Base-by-base conservation (phyloP, 2,797 vertebrate genomes). In the Tapirus indicus region DNA sequence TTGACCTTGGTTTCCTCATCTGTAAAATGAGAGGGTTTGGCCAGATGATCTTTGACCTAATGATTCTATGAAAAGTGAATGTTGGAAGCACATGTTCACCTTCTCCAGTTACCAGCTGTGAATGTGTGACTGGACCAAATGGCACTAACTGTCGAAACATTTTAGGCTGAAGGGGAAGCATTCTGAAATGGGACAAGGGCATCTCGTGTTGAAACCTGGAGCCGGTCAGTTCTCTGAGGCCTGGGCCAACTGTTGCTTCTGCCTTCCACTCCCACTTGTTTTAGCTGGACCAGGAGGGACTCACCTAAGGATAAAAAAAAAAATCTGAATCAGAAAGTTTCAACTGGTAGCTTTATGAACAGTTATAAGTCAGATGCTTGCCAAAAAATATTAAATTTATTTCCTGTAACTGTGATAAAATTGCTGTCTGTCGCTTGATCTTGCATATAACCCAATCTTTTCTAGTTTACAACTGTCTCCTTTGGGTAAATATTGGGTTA, bases 161-260 rank as follows among this genome's bases (percentile, higher is more conserved):
- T 97, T 95, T 96, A 77, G 97, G 97, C 60, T 97, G 96, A 98
- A 98, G 97, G 91, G 35, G 2, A 98, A 98, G n/a, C 25, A 54
- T 97, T 98, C 97, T 56, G 93, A 98, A 98, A 95, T 91, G 79
- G 96, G 97, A 95, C 82, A 98, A 97, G 95, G 97, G 94, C 93
- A 94, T 91, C n/a, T 52, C 32, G 0, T 96, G 95, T 97, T 95
- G 97, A 97, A 98, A 97, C 69, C 32, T 87, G 72, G 38, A 41
- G 77, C 54, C 6, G 7, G 44, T 64, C 68, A 91, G 38, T 25
- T 58, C 90, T 92, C 54, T 4, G 20, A 91, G 56, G 88, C 41
- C 9, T 7, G 12, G 29, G 60, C 35, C 58, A 75, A 5, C 47
- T 54, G 95, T 91, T 88, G 71, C 75, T 47, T 85, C 88, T 71